Percentiles rank a stretch among this genome's conserved stretches.
These are phyloP conservation scores for Dysmachus trigonus DNA, from an alignment of 2,888 invertebrate species.

Conservation along the genomic window DNA sequence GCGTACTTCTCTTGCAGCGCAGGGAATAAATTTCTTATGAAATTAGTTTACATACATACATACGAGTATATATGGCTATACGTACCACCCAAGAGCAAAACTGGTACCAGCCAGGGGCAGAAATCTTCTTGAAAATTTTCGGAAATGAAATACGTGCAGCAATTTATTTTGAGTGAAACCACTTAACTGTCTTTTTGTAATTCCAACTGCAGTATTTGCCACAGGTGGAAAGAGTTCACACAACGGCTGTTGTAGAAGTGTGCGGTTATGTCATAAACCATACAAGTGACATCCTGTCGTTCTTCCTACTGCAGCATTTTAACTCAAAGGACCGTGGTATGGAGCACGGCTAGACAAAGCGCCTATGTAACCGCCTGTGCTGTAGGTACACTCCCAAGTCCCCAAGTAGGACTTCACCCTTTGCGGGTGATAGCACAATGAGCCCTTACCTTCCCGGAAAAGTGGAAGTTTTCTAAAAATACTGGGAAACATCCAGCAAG, in stretches of 20 bases:
- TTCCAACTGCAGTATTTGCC: constrained; percentile 8
- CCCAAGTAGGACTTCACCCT: not conserved
- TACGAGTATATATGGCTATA: no score
- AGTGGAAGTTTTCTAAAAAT: constrained; percentile 6
- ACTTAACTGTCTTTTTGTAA: constrained; percentile 10
- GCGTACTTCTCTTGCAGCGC: no score
- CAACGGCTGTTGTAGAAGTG: not conserved
- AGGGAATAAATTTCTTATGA: no score
- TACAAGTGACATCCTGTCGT: constrained; percentile 15
- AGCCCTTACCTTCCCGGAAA: not conserved
- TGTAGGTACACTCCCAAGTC: not conserved
- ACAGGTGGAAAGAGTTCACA: not conserved
- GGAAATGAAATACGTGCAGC: constrained; percentile 25
- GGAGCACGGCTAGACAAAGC: not conserved
- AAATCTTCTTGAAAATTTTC: not conserved
- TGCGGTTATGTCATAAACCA: constrained; percentile 13
- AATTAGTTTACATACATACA: no score
- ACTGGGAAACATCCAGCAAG: not conserved
- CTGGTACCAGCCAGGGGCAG: no score
- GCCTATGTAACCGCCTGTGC: not conserved
- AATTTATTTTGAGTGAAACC: constrained; percentile 12
- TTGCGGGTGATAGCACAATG: constrained; percentile 9
- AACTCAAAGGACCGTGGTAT: not conserved
- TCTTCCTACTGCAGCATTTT: not conserved
- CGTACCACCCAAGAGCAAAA: no score